These are phyloP conservation scores for Fistularia commersonii DNA, from an alignment of 2,797 vertebrate genomes.

Conservation along the genomic window DNA sequence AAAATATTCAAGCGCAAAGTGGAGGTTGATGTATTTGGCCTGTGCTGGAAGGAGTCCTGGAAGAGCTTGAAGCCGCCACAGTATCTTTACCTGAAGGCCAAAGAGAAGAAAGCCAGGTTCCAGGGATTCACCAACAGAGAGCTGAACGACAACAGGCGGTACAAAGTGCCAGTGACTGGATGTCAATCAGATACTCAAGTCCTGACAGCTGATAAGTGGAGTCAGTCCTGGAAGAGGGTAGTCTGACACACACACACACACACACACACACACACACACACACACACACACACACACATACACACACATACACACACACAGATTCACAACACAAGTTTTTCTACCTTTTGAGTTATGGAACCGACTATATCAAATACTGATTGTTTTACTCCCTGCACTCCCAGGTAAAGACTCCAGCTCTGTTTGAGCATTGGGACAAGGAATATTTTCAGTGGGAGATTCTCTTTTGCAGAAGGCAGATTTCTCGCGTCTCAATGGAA, in stretches of 20 bases:
- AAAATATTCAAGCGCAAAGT: slow-evolving; percentile 43
- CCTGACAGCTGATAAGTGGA: slow-evolving; percentile 35
- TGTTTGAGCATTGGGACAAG: slow-evolving; percentile 6
- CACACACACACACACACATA: too few species aligned
- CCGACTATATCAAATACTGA: neutral
- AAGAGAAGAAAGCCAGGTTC: slow-evolving; percentile 20
- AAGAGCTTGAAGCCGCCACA: slow-evolving; percentile 62
- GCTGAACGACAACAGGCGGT: slow-evolving; percentile 9
- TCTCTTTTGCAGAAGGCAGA: slow-evolving; percentile 15
- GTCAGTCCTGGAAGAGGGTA: slow-evolving; percentile 61
- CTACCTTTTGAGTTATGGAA: too few species aligned
- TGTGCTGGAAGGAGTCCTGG: slow-evolving; percentile 67
- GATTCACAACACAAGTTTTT: too few species aligned
- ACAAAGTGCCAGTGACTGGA: slow-evolving; percentile 11
- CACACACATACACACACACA: too few species aligned
- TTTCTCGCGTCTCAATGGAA: neutral
- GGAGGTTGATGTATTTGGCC: slow-evolving; percentile 54
- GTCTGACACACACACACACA: too few species aligned
- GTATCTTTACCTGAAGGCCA: slow-evolving; percentile 48
- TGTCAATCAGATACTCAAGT: neutral
- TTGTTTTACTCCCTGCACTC: neutral
- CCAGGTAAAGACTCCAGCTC: slow-evolving; percentile 38
- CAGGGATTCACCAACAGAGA: slow-evolving; percentile 28
- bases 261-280: too few species aligned
- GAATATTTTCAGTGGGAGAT: slow-evolving; percentile 36